Evolutionary conservation across 2,113 vertebrate genomes (phyloP).

Genomic region (Egretta garzetta): DNA sequence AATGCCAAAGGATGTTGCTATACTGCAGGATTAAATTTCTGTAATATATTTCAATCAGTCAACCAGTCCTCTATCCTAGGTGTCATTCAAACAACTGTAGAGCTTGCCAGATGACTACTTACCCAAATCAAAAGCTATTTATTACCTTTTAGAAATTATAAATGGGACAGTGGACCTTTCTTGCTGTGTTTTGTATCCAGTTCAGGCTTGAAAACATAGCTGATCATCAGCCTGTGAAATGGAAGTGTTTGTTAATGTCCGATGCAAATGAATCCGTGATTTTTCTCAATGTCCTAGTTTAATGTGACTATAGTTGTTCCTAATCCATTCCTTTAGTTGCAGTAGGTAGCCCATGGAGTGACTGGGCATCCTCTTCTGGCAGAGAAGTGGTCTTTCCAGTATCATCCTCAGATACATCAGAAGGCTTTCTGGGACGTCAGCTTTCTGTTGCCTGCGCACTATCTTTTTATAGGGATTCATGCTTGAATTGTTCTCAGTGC

Average conservation of each 20-base stretch:
- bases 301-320: neutral
- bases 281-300: neutral
- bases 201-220: neutral
- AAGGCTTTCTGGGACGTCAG: neutral
- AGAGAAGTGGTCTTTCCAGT: neutral
- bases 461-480: neutral
- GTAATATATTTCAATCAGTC: neutral
- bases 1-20: neutral
- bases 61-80: neutral
- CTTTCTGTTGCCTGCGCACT: neutral
- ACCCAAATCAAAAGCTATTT: neutral
- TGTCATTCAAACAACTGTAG: neutral
- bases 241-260: neutral
- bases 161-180: neutral
- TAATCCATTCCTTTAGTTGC: neutral
- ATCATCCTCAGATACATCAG: neutral
- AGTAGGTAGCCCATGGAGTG: neutral
- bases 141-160: neutral
- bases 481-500: neutral
- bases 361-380: neutral
- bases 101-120: constrained; percentile 16
- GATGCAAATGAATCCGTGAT: neutral
- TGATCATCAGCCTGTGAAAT: neutral
- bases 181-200: neutral
- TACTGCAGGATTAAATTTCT: neutral